Base-by-base conservation (phyloP, 1,140 invertebrate species). In the Drosophila sp. region DNA sequence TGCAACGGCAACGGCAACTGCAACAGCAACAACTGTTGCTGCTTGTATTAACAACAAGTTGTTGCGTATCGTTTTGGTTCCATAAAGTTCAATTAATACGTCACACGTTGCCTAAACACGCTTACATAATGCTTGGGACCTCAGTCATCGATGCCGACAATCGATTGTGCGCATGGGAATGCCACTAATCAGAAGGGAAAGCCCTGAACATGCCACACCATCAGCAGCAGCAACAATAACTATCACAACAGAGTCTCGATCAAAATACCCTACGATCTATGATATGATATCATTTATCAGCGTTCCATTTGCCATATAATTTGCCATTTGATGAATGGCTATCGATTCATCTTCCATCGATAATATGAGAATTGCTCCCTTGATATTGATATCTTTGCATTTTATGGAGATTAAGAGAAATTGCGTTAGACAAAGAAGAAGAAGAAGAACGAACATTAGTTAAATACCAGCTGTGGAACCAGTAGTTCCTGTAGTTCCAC, bases 31-130 rank as follows among this genome's bases (percentile, higher is more conserved):
- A 45, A 56, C 27, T 43, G 5, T 2, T 14, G 46, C 27, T 43
- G 5, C 11, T 14, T 48, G 54, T 40, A 38, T 69, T 69, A 51
- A 74, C 72, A 74, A 38, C 36, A 38, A 13, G 11, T 38, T 51
- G 57, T 38, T 57, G 27, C 56, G 53, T 59, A 11, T 48, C 34
- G 65, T 11, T 29, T 27, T 16, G 16, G 14, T 48, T 27, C 36
- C 62, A 72, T 72, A 78, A 86, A 81, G 64, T 66, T 80, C 78
- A 87, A 86, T 87, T 86, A 86, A 87, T 86, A 81, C 82, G 81
- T 86, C 81, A 86, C 73, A 71, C 41, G 45, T 29, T 13, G 45
- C 48, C 41, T 59, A 50, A 62, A 32, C 63, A 40, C 9, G 40
- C 48, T 84, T 84, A 66, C 67, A 62, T 67, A 84, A 83, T 56